Percentiles rank a stretch among this genome's conserved stretches.
These are phyloP conservation scores for Peromyscus polionotus DNA, from an alignment of 2,113 vertebrate species.

Conservation along the genomic window DNA sequence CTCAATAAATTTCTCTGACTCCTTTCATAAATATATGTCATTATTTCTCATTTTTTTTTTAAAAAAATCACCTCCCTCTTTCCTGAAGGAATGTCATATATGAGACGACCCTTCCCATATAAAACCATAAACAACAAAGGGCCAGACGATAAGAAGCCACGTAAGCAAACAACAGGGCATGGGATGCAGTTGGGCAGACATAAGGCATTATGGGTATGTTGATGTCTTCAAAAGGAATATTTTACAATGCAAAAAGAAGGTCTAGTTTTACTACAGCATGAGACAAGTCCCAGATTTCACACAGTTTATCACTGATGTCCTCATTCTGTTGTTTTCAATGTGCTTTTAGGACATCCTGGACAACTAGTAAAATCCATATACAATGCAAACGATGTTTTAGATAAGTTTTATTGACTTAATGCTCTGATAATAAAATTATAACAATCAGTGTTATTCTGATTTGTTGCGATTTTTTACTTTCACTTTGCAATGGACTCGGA, in stretches of 20 bases:
- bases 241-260: constrained; percentile 78
- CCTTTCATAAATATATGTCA: constrained; percentile 88
- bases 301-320: constrained; percentile 84
- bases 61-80: constrained; percentile 84
- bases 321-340: constrained; percentile 84
- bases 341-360: constrained; percentile 86
- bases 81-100: constrained; percentile 83
- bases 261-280: constrained; percentile 79
- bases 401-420: constrained; percentile 92
- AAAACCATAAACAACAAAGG: constrained; percentile 84
- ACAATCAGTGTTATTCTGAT: constrained; percentile 90
- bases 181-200: constrained; percentile 79
- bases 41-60: constrained; percentile 87
- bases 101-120: constrained; percentile 83
- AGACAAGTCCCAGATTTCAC: constrained; percentile 81
- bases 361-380: constrained; percentile 89
- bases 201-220: constrained; percentile 74
- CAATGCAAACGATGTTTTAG: constrained; percentile 88
- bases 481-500: constrained; percentile 82
- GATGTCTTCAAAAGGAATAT: constrained; percentile 75
- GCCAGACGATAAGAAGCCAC: constrained; percentile 82
- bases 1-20: constrained; percentile 87
- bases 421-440: constrained; percentile 90
- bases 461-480: constrained; percentile 85
- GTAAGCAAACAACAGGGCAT: constrained; percentile 81